Evolutionary conservation across 1,140 invertebrate genomes (phyloP), one percentile per base, ranked within the genome.

Genomic region (Atta cephalotes): DNA sequence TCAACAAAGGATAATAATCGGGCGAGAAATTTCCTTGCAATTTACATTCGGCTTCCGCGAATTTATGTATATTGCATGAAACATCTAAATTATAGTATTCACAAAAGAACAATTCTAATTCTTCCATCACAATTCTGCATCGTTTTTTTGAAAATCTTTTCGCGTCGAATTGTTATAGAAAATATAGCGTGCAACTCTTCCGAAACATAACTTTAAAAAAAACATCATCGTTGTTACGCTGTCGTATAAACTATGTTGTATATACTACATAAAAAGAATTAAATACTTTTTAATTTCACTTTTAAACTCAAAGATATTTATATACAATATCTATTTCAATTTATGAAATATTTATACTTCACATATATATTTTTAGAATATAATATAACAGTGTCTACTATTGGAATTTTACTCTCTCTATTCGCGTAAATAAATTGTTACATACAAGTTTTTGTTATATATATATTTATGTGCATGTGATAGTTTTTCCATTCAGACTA

Each of bases 351-450:
- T 45, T 45, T 45, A 45, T 10, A 45, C 10, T 45, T 45, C 2
- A 35, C 31, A 35, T 35, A 45, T 10, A 45, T 12, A 45, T 12
- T 45, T n/a, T 58, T n/a, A 3, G 12, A 18, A 21, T 14, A 9
- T 10, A 2, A 45, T 45, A 45, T 45, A 45, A 45, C 39, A 45
- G 2, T 45, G 39, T 10, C 39, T 45, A 45, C 10, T 45, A 2
- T 45, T 1, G 39, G 39, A 45, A 45, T 58, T 39, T 51, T 58
- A 21, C 4, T n/a, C 9, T 56, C n/a, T 60, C 7, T 31, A 51
- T 79, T 78, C 4, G 10, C 14, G 10, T 66, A 66, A 31, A 53
- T 66, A 79, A 79, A 66, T 53, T 49, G n/a, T 63, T 65, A 10
- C 7, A 9, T 39, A 9, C 35, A 72, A 53, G 49, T 72, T 25